phyloP scores from a whole-genome alignment of 2,888 invertebrate species.

The Yponomeuta cagnagella region DNA sequence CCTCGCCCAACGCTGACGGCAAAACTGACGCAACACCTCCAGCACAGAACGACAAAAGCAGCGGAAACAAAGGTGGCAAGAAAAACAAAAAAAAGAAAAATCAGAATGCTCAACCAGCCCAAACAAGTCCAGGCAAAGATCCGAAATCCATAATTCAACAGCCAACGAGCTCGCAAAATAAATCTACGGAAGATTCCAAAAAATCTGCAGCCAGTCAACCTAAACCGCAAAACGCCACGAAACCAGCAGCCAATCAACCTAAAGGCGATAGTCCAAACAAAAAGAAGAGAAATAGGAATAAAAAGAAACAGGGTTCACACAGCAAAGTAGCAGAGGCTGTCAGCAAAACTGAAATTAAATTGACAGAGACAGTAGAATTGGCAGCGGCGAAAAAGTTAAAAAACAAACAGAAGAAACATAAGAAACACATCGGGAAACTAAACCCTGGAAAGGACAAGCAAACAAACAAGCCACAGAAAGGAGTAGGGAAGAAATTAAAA shows the following conservation, averaged over 20 bases:
- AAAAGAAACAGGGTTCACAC: slow-evolving; percentile 18
- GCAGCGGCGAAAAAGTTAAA: slow-evolving; percentile 52
- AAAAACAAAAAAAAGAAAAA: slow-evolving; percentile 36
- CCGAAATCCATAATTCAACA: neutral
- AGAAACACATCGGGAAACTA: slow-evolving; percentile 54
- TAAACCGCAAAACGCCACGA: slow-evolving; percentile 30
- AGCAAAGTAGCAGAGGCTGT: slow-evolving; percentile 17
- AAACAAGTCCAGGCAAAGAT: slow-evolving; percentile 1
- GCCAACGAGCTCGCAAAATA: neutral
- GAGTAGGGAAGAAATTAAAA: slow-evolving; percentile 35
- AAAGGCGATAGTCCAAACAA: slow-evolving; percentile 4
- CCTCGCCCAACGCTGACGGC: neutral
- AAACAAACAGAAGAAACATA: slow-evolving; percentile 47
- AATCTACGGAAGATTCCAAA: neutral
- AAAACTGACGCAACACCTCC: neutral
- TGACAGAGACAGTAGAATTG: slow-evolving; percentile 29
- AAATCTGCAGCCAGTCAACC: neutral
- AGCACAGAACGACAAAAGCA: slow-evolving; percentile 23
- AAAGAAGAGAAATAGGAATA: slow-evolving; percentile 17
- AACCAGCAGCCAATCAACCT: slow-evolving; percentile 15
- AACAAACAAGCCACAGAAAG: slow-evolving; percentile 19
- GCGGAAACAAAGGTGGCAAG: slow-evolving; percentile 24
- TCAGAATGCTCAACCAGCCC: slow-evolving; percentile 19
- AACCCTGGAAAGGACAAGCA: slow-evolving; percentile 34
- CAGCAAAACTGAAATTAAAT: slow-evolving; percentile 20